Percentiles rank a stretch among this genome's conserved stretches.
phyloP scores from a whole-genome alignment of 2,888 invertebrate species.

The Agriopis aurantiaria region DNA sequence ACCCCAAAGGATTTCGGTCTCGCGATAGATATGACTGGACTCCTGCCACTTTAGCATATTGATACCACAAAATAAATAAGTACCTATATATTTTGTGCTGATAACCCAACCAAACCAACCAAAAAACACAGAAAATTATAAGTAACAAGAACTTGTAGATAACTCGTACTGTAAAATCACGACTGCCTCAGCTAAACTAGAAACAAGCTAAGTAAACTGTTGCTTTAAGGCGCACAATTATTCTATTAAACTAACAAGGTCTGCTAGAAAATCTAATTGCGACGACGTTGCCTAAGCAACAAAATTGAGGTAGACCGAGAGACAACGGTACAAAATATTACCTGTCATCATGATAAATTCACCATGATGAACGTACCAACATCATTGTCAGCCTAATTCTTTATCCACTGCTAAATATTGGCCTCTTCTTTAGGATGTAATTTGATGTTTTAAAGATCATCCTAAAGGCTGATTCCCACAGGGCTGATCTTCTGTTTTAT shows the following conservation, averaged over 20 bases:
- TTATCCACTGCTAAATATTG: too few relatives aligned
- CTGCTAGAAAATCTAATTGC: conserved; percentile 59
- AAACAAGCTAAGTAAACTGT: conserved; percentile 33
- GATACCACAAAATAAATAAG: too few relatives aligned
- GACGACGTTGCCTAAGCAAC: conserved; percentile 53
- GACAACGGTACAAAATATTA: neutral
- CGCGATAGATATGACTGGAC: too few relatives aligned
- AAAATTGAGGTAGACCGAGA: conserved; percentile 44
- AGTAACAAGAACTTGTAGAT: neutral
- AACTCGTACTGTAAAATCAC: neutral
- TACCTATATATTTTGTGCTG: too few relatives aligned
- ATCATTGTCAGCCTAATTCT: neutral
- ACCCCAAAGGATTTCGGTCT: too few relatives aligned
- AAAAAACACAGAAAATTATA: neutral
- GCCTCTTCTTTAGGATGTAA: too few relatives aligned
- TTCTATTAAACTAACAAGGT: conserved; percentile 58
- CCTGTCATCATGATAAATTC: neutral
- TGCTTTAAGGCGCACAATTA: conserved; percentile 49
- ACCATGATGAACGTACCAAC: neutral
- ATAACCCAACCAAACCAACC: too few relatives aligned
- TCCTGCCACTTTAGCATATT: too few relatives aligned
- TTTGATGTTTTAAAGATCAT: too few relatives aligned
- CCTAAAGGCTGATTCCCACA: too few relatives aligned
- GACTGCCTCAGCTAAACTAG: conserved; percentile 21
- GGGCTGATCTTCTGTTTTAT: too few relatives aligned